Percentiles rank a stretch among this genome's conserved stretches.
Evolutionary conservation across 2,113 vertebrate species (phyloP).

Genomic region (Pandion haliaetus): DNA sequence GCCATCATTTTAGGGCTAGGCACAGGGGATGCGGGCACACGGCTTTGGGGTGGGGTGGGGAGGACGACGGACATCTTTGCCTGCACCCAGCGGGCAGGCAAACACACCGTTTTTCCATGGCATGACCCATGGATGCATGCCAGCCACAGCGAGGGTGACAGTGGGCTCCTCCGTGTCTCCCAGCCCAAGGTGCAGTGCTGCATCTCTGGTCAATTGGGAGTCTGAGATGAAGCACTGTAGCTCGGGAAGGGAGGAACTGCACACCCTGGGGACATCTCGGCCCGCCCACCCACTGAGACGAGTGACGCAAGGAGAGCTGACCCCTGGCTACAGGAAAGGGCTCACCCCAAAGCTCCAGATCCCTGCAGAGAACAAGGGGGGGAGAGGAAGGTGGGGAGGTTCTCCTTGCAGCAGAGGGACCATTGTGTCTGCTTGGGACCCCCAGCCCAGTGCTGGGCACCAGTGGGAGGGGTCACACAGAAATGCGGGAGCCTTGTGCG

Average conservation of each 20-base stretch:
- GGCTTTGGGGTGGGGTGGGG: too few species aligned
- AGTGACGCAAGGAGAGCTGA: not conserved
- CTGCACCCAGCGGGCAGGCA: not conserved
- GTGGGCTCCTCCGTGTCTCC: constrained; percentile 64
- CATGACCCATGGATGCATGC: accelerated
- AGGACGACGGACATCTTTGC: too few species aligned
- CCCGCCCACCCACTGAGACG: not conserved
- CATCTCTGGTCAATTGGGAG: constrained; percentile 99
- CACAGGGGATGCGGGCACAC: accelerated
- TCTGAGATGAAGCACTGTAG: constrained; percentile 99
- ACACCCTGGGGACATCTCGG: not conserved
- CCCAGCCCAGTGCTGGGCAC: accelerated
- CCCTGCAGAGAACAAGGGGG: too few species aligned
- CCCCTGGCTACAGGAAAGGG: not conserved
- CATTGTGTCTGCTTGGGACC: accelerated
- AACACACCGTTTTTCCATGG: not conserved
- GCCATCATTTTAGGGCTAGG: not conserved
- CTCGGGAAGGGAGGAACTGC: constrained; percentile 88
- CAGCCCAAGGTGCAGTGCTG: constrained; percentile 99
- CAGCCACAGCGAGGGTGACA: accelerated
- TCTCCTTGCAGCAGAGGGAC: not conserved
- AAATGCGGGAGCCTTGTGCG: not conserved
- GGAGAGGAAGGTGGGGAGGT: not conserved
- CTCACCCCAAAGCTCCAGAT: not conserved
- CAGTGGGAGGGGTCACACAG: not conserved